phyloP scores from a whole-genome alignment of 1,140 invertebrate genomes.

The Theocolax elegans region DNA sequence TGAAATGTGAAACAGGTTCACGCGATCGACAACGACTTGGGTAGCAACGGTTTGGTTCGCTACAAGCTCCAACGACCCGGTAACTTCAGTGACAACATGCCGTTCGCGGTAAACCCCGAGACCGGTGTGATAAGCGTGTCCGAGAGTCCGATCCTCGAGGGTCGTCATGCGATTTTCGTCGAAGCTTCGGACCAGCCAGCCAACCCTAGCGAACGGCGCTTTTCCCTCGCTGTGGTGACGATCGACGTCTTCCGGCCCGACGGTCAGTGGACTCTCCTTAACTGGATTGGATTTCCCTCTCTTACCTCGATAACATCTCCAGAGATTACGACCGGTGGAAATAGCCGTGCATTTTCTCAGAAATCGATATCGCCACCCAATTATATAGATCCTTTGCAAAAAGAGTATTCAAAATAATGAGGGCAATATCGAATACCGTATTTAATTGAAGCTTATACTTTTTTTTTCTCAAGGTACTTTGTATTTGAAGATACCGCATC shows the following conservation, averaged over 20 bases:
- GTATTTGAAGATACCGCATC: no score
- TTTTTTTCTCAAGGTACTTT: no score
- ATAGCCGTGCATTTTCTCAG: no score
- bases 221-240: conserved; percentile 84
- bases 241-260: conserved; percentile 73
- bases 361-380: no score
- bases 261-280: conserved; percentile 52
- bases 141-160: conserved; percentile 73
- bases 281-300: not conserved
- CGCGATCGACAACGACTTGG: conserved; percentile 84
- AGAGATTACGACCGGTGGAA: no score
- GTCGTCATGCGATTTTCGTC: conserved; percentile 81
- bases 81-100: conserved; percentile 73
- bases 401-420: no score
- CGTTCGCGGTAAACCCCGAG: conserved; percentile 78
- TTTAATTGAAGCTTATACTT: no score
- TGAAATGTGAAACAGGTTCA: conserved; percentile 70
- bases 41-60: conserved; percentile 80
- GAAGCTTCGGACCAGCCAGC: conserved; percentile 84
- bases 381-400: no score
- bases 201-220: conserved; percentile 83
- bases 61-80: conserved; percentile 81
- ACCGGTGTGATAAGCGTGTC: conserved; percentile 79
- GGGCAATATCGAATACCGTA: no score
- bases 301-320: no score